Evolutionary conservation across 2,113 vertebrate species (phyloP).

Genomic region (Astur gentilis): DNA sequence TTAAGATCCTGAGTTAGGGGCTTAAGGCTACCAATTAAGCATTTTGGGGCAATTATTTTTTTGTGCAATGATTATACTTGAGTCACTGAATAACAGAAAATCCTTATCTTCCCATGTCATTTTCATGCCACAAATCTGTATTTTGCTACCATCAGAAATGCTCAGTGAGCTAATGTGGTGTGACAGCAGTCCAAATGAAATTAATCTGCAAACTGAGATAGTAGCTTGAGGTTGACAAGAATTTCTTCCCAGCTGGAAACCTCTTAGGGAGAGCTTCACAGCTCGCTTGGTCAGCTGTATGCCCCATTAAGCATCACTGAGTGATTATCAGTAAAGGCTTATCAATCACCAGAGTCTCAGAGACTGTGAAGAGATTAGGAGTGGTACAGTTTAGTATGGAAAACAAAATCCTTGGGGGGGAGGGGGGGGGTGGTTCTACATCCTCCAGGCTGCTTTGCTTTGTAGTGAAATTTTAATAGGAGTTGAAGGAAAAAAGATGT

Average conservation of each 20-base stretch:
- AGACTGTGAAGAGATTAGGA: neutral
- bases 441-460: neutral
- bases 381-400: neutral
- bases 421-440: neutral
- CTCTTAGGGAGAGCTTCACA: slow-evolving; percentile 13
- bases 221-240: slow-evolving; percentile 14
- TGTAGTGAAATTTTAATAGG: neutral
- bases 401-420: neutral
- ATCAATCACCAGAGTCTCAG: neutral
- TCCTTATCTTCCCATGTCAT: neutral
- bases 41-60: neutral
- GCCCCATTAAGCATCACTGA: slow-evolving; percentile 31
- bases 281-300: slow-evolving; percentile 5
- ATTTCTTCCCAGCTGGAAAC: slow-evolving; percentile 29
- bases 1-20: neutral
- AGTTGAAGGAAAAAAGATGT: neutral
- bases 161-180: slow-evolving; percentile 15
- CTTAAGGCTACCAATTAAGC: neutral
- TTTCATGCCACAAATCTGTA: neutral
- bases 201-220: slow-evolving; percentile 16
- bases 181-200: slow-evolving; percentile 34
- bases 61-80: neutral
- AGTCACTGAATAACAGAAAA: neutral
- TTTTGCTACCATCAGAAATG: neutral
- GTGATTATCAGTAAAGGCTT: neutral